Conservation (phyloP, 2,888 invertebrate species). For the Sympetrum striolatum region DNA sequence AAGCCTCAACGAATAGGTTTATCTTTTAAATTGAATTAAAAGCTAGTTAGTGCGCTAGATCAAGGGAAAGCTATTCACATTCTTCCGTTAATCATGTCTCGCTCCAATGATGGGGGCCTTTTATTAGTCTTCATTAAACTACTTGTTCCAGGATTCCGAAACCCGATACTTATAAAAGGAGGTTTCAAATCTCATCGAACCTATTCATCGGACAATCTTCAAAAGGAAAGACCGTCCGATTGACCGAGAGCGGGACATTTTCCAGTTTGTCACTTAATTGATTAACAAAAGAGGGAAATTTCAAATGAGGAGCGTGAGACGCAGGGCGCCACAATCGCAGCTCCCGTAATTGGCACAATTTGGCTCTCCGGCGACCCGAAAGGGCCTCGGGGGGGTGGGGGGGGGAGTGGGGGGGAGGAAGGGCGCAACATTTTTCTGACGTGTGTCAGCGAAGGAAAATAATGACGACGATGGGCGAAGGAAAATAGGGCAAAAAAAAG, state of each 20-base stretch:
- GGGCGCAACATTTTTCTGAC: not conserved
- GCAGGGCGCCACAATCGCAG: not conserved
- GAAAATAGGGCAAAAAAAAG: not conserved
- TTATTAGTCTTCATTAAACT: too few species aligned
- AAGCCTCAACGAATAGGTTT: too few species aligned
- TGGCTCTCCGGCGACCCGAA: not conserved
- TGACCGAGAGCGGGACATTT: not conserved
- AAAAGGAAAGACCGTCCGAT: not conserved
- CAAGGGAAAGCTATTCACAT: too few species aligned
- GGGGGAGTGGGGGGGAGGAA: not conserved
- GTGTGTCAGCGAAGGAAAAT: not conserved
- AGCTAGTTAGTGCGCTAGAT: too few species aligned
- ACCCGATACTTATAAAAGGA: too few species aligned
- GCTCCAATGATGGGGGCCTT: too few species aligned
- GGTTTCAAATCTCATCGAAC: too few species aligned
- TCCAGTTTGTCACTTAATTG: not conserved
- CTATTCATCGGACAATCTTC: not conserved
- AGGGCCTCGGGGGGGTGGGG: not conserved
- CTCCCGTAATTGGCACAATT: conserved; percentile 31
- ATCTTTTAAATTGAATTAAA: too few species aligned
- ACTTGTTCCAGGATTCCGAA: too few species aligned
- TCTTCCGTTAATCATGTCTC: too few species aligned
- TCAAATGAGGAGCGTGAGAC: not conserved
- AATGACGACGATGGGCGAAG: not conserved
- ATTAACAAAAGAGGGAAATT: not conserved